Evolutionary conservation across 2,888 invertebrate species (phyloP).

Genomic region (Ernsta delagoae): DNA sequence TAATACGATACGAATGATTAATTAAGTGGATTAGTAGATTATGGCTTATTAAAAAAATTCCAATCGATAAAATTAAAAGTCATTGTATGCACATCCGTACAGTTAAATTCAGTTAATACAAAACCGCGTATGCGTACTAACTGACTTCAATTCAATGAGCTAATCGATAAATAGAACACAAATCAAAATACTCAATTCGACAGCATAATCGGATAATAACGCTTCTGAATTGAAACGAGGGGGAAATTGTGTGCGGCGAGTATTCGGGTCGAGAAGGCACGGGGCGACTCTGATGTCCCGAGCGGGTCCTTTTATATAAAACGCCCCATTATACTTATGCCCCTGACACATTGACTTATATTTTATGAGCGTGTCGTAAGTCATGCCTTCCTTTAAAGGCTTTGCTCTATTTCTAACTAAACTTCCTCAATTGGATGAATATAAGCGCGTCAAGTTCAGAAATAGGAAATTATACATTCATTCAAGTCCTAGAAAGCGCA

Average conservation of each 20-base stretch:
- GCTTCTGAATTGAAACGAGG: conserved; percentile 41
- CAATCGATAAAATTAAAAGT: not conserved
- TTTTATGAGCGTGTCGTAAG: conserved; percentile 5
- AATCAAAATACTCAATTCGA: conserved; percentile 14
- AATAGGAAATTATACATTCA: no score
- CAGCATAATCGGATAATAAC: conserved; percentile 46
- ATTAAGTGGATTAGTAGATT: no score
- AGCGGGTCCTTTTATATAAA: conserved; percentile 20
- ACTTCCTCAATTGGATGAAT: conserved; percentile 6
- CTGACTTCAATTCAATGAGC: conserved; percentile 9
- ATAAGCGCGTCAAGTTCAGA: not conserved
- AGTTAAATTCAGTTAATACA: not conserved
- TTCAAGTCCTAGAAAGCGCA: no score
- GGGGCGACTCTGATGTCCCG: conserved; percentile 15
- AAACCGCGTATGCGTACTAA: not conserved
- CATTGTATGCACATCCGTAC: not conserved
- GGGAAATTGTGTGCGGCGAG: conserved; percentile 24
- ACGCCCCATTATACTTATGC: conserved; percentile 13
- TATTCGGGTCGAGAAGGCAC: conserved; percentile 5
- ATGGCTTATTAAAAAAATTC: no score
- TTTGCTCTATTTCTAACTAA: conserved; percentile 14
- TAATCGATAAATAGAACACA: not conserved
- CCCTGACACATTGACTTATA: conserved; percentile 31
- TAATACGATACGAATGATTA: no score
- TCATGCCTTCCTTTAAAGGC: conserved; percentile 15